Conservation (phyloP, 1,140 invertebrate species). For the Varroa destructor region DNA sequence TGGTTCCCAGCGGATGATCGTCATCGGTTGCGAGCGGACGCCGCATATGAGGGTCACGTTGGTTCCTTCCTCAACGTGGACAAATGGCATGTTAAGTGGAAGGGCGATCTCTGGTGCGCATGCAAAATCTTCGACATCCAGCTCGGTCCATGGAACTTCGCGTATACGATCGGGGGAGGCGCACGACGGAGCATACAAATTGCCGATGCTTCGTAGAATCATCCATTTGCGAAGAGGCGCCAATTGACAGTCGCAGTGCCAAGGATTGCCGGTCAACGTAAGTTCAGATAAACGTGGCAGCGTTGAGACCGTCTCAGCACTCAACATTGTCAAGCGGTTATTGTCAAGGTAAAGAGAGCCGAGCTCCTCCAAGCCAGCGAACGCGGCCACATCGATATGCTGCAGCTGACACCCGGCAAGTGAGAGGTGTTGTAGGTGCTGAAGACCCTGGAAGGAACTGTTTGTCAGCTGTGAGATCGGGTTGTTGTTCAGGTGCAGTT, state of each 20-base stretch:
- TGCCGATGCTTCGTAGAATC: constrained; percentile 57
- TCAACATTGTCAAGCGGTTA: constrained; percentile 51
- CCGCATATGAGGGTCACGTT: constrained; percentile 59
- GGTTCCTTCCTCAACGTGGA: constrained; percentile 48
- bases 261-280: constrained; percentile 59
- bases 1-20: constrained; percentile 34
- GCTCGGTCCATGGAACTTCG: constrained; percentile 54
- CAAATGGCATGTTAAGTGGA: constrained; percentile 31
- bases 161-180: constrained; percentile 49
- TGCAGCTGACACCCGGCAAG: constrained; percentile 64
- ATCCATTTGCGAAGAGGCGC: constrained; percentile 61
- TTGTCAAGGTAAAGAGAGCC: constrained; percentile 61
- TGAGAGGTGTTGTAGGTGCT: constrained; percentile 46
- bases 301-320: constrained; percentile 44
- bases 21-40: constrained; percentile 35
- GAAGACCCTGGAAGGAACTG: constrained; percentile 53
- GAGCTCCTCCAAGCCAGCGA: constrained; percentile 55
- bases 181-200: constrained; percentile 54
- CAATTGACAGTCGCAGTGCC: constrained; percentile 65
- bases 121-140: constrained; percentile 63
- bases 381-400: constrained; percentile 54
- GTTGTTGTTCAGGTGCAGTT: constrained; percentile 57
- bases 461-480: constrained; percentile 53
- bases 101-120: constrained; percentile 49
- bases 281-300: constrained; percentile 56